Percentiles rank a stretch among this genome's conserved stretches.
These are phyloP conservation scores for Pipistrellus pygmaeus DNA, from an alignment of 2,797 vertebrate genomes.

Conservation along the genomic window DNA sequence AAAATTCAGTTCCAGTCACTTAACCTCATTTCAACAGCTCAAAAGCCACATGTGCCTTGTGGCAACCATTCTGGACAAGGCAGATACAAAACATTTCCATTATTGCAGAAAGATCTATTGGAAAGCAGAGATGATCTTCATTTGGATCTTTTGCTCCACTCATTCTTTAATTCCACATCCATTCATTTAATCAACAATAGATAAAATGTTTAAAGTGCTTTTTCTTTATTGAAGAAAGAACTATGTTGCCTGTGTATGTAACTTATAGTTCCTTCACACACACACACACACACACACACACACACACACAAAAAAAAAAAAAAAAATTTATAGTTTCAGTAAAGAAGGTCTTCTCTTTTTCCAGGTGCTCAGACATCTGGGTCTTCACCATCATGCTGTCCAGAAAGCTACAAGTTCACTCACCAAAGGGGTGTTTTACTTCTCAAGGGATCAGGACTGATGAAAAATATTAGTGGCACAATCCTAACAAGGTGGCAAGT, in stretches of 20 bases:
- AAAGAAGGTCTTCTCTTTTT: not conserved
- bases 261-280: not conserved
- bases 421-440: not conserved
- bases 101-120: not conserved
- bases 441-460: not conserved
- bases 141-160: slow-evolving; percentile 20
- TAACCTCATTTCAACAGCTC: slow-evolving; percentile 20
- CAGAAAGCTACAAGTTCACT: not conserved
- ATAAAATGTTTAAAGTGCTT: not conserved
- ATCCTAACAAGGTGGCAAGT: not conserved
- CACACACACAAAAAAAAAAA: no score
- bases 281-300: no score
- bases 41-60: not conserved
- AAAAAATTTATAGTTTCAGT: not conserved
- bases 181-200: not conserved
- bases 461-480: not conserved
- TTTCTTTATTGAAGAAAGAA: slow-evolving; percentile 2
- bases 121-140: slow-evolving; percentile 19
- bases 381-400: not conserved
- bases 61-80: not conserved
- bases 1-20: slow-evolving; percentile 6
- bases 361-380: not conserved
- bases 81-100: not conserved
- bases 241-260: not conserved
- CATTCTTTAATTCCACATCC: not conserved